Percentiles rank a stretch among this genome's conserved stretches.
These are phyloP conservation scores for Trematocara marginatum DNA, from an alignment of 2,113 vertebrate species.

Conservation along the genomic window DNA sequence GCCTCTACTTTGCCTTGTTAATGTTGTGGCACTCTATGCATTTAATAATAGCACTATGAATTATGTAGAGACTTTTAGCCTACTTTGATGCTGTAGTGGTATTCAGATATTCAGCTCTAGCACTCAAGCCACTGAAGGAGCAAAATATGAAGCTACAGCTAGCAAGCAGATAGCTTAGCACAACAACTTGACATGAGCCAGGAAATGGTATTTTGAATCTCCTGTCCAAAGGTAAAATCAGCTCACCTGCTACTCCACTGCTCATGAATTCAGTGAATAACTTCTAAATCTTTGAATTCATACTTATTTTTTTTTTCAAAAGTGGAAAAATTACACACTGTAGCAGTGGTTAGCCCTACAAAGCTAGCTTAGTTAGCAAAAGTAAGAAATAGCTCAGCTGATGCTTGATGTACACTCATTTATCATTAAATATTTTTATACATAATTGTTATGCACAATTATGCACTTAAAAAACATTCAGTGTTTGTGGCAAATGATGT, in stretches of 20 bases:
- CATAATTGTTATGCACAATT: neutral
- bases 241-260: neutral
- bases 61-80: constrained; percentile 14
- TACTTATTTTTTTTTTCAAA: neutral
- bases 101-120: neutral
- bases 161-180: neutral
- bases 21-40: constrained; percentile 14
- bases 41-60: constrained; percentile 44
- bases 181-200: neutral
- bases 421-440: neutral
- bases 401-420: neutral
- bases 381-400: neutral
- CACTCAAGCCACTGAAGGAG: neutral
- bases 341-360: neutral
- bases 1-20: constrained; percentile 37
- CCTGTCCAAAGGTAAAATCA: neutral
- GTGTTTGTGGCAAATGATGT: neutral
- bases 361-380: neutral
- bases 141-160: neutral
- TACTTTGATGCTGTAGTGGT: neutral
- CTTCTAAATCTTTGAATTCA: neutral
- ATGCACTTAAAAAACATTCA: neutral
- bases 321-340: neutral
- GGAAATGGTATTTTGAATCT: neutral
- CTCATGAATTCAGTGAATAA: neutral